A percentile compares a stretch with the other conserved stretches of the same genome.
These are phyloP conservation scores for Drosophila leontia DNA, from an alignment of 1,140 invertebrate species.

Conservation along the genomic window DNA sequence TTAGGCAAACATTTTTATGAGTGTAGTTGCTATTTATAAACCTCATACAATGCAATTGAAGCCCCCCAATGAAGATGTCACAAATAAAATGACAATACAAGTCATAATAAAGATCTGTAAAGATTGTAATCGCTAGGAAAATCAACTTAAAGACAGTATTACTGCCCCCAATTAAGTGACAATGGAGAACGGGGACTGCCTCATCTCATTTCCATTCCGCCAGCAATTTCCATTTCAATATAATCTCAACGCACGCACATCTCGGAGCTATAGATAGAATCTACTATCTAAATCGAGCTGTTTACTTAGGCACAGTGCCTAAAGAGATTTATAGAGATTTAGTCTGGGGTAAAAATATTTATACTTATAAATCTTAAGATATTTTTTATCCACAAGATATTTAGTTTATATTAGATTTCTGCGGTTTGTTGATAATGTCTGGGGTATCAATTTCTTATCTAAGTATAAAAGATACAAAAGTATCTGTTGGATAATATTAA, in stretches of 20 bases:
- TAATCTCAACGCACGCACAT: constrained; percentile 34
- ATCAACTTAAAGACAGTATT: constrained; percentile 47
- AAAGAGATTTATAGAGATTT: neutral
- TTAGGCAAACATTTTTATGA: no score
- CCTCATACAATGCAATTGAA: neutral
- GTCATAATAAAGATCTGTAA: constrained; percentile 32
- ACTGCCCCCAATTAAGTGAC: constrained; percentile 68
- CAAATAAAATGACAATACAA: constrained; percentile 42
- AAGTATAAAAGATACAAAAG: no score
- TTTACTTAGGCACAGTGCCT: neutral
- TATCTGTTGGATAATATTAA: no score
- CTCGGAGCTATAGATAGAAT: constrained; percentile 30
- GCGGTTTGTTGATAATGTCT: neutral
- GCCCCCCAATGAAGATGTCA: neutral
- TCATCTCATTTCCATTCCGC: constrained; percentile 16
- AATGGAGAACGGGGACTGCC: constrained; percentile 51
- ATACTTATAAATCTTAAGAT: neutral
- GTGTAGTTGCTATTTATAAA: neutral
- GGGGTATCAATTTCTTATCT: neutral
- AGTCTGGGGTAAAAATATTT: neutral
- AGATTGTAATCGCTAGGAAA: constrained; percentile 46
- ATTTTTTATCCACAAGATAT: neutral
- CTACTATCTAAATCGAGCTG: constrained; percentile 21
- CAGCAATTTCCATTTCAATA: constrained; percentile 28
- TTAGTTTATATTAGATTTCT: neutral